Conservation (phyloP, 2,113 vertebrate genomes). For the Rhinoptilus africanus region DNA sequence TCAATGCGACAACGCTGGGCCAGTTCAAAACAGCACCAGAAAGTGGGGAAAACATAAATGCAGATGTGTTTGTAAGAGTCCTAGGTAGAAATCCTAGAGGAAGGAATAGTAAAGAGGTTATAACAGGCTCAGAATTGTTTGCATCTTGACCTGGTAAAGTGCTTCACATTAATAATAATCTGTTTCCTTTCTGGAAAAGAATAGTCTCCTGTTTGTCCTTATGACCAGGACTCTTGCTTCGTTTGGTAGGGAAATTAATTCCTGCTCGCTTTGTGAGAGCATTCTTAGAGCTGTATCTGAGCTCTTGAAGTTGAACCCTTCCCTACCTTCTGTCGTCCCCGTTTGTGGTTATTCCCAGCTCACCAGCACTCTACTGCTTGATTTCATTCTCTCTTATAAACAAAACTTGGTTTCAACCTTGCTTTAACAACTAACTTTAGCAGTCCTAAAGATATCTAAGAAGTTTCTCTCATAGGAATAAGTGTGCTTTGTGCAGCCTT, state of each 20-base stretch:
- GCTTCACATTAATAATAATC: neutral
- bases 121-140: neutral
- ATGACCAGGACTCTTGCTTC: neutral
- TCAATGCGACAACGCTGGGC: neutral
- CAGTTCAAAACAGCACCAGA: neutral
- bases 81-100: neutral
- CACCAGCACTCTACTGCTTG: neutral
- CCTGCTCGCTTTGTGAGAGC: neutral
- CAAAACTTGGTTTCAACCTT: neutral
- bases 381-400: neutral
- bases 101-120: neutral
- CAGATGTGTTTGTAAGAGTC: neutral
- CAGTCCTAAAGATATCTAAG: neutral
- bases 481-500: neutral
- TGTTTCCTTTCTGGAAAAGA: neutral
- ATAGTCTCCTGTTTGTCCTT: neutral
- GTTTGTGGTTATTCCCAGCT: neutral
- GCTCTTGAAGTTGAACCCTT: neutral
- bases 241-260: neutral
- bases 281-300: neutral
- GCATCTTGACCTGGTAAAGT: neutral
- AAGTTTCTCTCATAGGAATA: neutral
- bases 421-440: neutral
- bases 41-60: neutral
- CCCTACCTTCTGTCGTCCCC: neutral